Conservation (phyloP, 2,113 vertebrate genomes). For the Lophotis ruficrista region DNA sequence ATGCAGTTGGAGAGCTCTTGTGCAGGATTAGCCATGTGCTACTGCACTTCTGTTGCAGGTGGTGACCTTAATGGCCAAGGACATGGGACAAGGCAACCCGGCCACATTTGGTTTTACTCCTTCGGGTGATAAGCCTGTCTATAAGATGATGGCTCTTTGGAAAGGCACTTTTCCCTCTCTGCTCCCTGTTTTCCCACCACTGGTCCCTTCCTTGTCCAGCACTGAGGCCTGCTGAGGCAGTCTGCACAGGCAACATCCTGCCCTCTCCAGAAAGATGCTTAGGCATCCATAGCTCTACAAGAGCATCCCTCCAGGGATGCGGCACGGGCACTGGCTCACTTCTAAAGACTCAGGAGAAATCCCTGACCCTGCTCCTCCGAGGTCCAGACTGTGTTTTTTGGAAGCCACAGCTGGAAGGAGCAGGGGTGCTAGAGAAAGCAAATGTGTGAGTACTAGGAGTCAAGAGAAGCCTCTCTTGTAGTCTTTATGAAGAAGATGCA, state of each 20-base stretch:
- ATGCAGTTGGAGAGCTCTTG: background rate
- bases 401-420: background rate
- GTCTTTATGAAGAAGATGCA: background rate
- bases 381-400: background rate
- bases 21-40: background rate
- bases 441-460: accelerated
- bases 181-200: background rate
- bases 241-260: background rate
- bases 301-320: background rate
- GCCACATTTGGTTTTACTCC: background rate
- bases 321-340: background rate
- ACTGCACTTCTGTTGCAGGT: background rate
- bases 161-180: background rate
- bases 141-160: background rate
- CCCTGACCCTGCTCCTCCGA: background rate
- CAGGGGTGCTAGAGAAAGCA: background rate
- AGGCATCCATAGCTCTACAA: background rate
- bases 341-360: background rate
- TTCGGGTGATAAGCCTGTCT: background rate
- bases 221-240: background rate
- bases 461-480: background rate
- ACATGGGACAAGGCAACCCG: background rate
- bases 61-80: background rate
- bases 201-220: background rate
- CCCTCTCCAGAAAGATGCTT: background rate